These are phyloP conservation scores for Tenthredo distinguenda DNA, from an alignment of 2,888 invertebrate species.

Conservation along the genomic window DNA sequence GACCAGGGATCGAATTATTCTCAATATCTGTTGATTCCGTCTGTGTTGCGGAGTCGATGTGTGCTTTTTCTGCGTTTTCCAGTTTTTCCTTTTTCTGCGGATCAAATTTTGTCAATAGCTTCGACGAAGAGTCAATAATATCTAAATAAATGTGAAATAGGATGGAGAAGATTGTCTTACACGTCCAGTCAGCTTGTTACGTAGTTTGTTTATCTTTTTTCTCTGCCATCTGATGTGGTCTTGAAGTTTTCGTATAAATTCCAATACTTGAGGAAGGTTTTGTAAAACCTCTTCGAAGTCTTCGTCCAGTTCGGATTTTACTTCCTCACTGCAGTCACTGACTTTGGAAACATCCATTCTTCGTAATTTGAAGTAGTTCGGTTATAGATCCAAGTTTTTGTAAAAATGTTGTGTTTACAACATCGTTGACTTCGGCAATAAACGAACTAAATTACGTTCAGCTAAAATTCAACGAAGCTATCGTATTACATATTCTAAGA, in stretches of 20 bases:
- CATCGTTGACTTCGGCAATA: not conserved
- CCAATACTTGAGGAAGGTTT: constrained; percentile 82
- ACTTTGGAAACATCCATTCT: constrained; percentile 58
- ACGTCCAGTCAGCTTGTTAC: constrained; percentile 80
- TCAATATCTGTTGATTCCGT: constrained; percentile 64
- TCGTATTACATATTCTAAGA: not conserved
- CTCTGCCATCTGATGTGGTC: constrained; percentile 81
- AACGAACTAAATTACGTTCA: not conserved
- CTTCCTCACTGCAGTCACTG: constrained; percentile 65
- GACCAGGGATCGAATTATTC: constrained; percentile 58
- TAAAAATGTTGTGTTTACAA: not conserved
- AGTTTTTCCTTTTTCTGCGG: constrained; percentile 65
- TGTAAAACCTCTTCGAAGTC: constrained; percentile 75
- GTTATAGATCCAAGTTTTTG: not conserved
- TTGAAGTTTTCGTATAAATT: constrained; percentile 81
- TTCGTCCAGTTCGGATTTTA: constrained; percentile 60
- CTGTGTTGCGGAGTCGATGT: constrained; percentile 67
- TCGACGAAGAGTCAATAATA: not conserved
- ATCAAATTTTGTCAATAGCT: constrained; percentile 27
- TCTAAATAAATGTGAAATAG: constrained; percentile 55
- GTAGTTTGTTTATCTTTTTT: constrained; percentile 81
- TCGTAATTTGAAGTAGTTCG: not conserved
- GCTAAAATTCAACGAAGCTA: not conserved
- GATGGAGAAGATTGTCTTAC: constrained; percentile 75
- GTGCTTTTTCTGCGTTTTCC: constrained; percentile 65